A percentile compares a stretch with the other conserved stretches of the same genome.
These are phyloP conservation scores for Pocillopora meandrina DNA, from an alignment of 92 coral and sea anemone genomes.

Conservation along the genomic window DNA sequence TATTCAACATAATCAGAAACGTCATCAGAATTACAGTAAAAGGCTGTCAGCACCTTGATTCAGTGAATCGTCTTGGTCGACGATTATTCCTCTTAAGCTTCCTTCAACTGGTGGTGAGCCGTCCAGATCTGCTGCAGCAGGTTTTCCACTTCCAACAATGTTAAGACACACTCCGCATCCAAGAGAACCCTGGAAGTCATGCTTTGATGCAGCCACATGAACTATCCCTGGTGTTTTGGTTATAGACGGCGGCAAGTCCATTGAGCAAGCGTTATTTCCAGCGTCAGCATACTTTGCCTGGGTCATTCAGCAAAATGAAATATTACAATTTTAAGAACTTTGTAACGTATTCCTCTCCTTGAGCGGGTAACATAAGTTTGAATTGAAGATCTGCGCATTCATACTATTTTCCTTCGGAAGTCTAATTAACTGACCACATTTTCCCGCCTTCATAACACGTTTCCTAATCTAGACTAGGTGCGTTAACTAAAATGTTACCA, in stretches of 20 bases:
- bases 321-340: background rate
- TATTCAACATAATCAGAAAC: background rate
- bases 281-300: constrained; percentile 61
- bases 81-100: constrained; percentile 57
- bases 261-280: constrained; percentile 59
- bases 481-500: no score
- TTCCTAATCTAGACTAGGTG: no score
- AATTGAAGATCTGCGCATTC: no score
- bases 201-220: constrained; percentile 64
- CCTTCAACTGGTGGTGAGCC: constrained; percentile 76
- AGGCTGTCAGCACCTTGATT: constrained; percentile 55
- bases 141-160: constrained; percentile 58
- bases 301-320: background rate
- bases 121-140: constrained; percentile 62
- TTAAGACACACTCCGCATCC: constrained; percentile 82
- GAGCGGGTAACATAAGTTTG: no score
- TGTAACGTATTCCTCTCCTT: no score
- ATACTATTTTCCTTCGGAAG: no score
- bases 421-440: no score
- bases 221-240: constrained; percentile 58
- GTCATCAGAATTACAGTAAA: background rate
- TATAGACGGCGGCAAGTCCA: constrained; percentile 73
- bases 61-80: constrained; percentile 68
- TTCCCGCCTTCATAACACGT: no score
- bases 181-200: constrained; percentile 69